Evolutionary conservation across 2,888 invertebrate genomes (phyloP), one percentile per base, ranked within the genome.

Genomic region (Aleiodes testaceus): DNA sequence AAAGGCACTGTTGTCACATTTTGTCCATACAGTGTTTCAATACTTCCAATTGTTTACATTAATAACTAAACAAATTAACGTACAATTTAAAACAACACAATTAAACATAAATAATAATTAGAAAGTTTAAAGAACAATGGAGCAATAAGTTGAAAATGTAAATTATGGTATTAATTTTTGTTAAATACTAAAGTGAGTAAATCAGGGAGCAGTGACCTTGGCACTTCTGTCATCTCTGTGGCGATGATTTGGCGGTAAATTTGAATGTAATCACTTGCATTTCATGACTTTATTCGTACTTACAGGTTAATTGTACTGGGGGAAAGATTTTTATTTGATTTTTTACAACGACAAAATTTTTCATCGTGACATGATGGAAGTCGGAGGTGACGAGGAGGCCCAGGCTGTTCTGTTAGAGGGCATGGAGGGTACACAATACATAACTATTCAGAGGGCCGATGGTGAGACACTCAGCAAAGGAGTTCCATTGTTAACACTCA

Each of bases 1-100:
- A 82, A 63, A 63, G 63, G 85, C 87, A 87, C 84, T 87, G 87
- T 87, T 87, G 87, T 87, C 87, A 87, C 84, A 83, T 87, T 87
- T 87, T 86, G 80, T 78, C 78, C 50, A 76, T 85, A 86, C 87
- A 87, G 87, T 87, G 87, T 87, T 87, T 86, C 86, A 86, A 84
- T 61, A 85, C 82, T 83, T 84, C 79, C 80, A 80, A 83, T 86
- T 85, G 86, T 86, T 86, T 85, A 85, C 82, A 81, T 83, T 75
- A 75, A 36, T 72, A 66, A 74, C 71, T 80, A 22, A 63, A 36
- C 14, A 61, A 68, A 47, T 61, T 61, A 14, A 49, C 47, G 18
- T 53, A 14, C 9, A 7, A 3, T 14, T 6, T 3, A 1, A 65
- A 66, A 59, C 26, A 59, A 49, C 49, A 11, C 6, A 47, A 52